A percentile compares a stretch with the other conserved stretches of the same genome.
Evolutionary conservation across 2,888 invertebrate genomes (phyloP).

Genomic region (Agapostemon virescens): DNA sequence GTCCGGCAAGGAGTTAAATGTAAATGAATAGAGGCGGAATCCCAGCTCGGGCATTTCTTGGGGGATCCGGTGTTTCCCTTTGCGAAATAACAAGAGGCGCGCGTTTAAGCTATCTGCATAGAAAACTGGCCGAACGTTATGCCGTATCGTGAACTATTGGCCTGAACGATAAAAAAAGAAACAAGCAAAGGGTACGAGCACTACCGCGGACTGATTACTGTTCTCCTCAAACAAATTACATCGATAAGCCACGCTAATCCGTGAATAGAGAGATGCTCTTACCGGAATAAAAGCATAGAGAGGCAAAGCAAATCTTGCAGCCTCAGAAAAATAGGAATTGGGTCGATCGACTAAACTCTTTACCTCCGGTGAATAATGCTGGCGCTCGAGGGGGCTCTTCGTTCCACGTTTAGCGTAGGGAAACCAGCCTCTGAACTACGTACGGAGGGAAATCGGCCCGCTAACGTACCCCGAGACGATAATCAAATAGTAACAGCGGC

Average conservation of each 20-base stretch:
- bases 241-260: constrained; percentile 57
- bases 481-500: constrained; percentile 61
- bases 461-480: constrained; percentile 41
- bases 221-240: constrained; percentile 53
- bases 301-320: constrained; percentile 42
- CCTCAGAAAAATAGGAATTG: constrained; percentile 52
- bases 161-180: neutral
- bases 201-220: constrained; percentile 47
- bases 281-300: constrained; percentile 40
- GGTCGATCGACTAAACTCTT: constrained; percentile 59
- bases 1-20: neutral
- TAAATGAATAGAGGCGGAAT: neutral
- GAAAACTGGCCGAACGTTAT: neutral
- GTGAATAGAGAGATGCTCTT: constrained; percentile 45
- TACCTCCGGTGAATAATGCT: constrained; percentile 51
- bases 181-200: constrained; percentile 14
- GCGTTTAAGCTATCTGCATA: neutral
- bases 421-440: constrained; percentile 23
- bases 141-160: constrained; percentile 4
- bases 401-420: constrained; percentile 43
- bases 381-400: constrained; percentile 48
- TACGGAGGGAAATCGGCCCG: constrained; percentile 23
- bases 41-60: neutral
- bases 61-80: neutral
- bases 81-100: neutral